Conservation (phyloP, 2,797 vertebrate genomes). For the Chaenodraco wilsoni region DNA sequence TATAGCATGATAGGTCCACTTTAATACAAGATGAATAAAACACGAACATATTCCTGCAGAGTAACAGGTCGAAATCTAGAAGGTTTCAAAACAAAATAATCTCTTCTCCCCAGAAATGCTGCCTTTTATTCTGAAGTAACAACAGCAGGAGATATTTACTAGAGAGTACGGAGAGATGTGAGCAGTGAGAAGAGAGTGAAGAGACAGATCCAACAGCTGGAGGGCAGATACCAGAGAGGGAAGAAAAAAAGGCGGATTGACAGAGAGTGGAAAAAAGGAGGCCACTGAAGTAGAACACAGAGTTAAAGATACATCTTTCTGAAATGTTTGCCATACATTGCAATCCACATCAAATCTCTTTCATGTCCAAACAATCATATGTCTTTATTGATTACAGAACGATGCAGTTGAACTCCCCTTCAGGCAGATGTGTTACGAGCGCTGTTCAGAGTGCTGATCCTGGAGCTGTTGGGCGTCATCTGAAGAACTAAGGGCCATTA, state of each 20-base stretch:
- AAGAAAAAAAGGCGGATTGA: background rate
- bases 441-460: conserved; percentile 48
- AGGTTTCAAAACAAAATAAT: conserved; percentile 1
- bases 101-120: too few relatives aligned
- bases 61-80: background rate
- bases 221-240: conserved; percentile 8
- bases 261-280: conserved; percentile 14
- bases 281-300: conserved; percentile 13
- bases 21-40: conserved; percentile 6
- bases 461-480: background rate
- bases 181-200: conserved; percentile 6
- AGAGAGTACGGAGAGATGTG: background rate
- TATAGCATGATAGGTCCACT: too few relatives aligned
- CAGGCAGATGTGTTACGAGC: background rate
- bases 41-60: background rate
- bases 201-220: conserved; percentile 16
- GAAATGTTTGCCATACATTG: background rate
- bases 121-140: background rate
- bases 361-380: background rate
- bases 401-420: too few relatives aligned
- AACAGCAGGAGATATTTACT: background rate
- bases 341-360: background rate
- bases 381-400: too few relatives aligned
- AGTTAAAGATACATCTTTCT: conserved; percentile 11
- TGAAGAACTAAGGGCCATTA: background rate